A percentile compares a stretch with the other conserved stretches of the same genome.
phyloP scores from a whole-genome alignment of 2,888 invertebrate genomes.

The Rapana venosa region DNA sequence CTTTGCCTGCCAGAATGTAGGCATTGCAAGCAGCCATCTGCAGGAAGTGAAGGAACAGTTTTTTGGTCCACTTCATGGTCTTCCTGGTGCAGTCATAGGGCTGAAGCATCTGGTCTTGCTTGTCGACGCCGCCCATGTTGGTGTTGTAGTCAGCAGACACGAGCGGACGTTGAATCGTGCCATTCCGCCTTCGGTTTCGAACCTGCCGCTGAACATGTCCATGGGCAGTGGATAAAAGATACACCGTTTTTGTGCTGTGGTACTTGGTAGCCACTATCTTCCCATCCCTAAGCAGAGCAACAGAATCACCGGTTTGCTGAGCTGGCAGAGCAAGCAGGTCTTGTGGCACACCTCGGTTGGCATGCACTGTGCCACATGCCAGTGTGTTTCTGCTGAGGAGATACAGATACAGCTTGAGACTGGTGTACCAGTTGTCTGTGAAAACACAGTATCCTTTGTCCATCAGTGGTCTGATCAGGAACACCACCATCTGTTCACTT shows the following conservation, averaged over 20 bases:
- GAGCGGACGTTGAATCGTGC: constrained; percentile 40
- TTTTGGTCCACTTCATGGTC: constrained; percentile 54
- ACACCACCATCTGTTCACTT: constrained; percentile 32
- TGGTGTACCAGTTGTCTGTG: constrained; percentile 42
- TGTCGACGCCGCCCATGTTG: constrained; percentile 57
- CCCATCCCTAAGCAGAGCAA: constrained; percentile 26
- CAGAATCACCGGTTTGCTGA: neutral
- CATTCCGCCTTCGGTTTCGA: constrained; percentile 36
- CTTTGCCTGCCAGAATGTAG: neutral
- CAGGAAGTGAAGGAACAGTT: constrained; percentile 49
- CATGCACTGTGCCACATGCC: constrained; percentile 33
- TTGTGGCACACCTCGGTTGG: constrained; percentile 11
- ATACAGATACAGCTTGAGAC: constrained; percentile 28
- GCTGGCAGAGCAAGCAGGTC: neutral
- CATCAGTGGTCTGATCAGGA: constrained; percentile 32
- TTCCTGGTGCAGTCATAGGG: constrained; percentile 50
- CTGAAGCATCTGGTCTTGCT: constrained; percentile 51
- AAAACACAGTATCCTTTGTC: constrained; percentile 38
- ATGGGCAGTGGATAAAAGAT: constrained; percentile 49
- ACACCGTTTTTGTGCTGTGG: constrained; percentile 37
- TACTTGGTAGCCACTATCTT: constrained; percentile 33
- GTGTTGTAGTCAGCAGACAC: constrained; percentile 42
- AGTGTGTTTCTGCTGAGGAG: constrained; percentile 32
- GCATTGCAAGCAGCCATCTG: neutral
- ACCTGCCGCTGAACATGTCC: constrained; percentile 41